Evolutionary conservation across 2,113 vertebrate genomes (phyloP), one percentile per base, ranked within the genome.

Genomic region (Columba janthina): DNA sequence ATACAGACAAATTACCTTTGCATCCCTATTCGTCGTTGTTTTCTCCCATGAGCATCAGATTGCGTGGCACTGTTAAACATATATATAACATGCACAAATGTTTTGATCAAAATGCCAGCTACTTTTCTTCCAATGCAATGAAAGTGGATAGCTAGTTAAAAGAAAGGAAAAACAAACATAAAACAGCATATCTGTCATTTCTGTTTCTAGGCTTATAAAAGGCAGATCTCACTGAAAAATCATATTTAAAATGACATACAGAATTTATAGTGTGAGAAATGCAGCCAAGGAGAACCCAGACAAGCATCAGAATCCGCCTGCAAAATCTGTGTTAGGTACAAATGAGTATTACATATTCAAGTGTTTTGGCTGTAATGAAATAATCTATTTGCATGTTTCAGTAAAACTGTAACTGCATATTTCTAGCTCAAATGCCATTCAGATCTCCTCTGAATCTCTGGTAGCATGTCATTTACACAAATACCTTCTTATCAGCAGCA

Each of bases 291-390:
- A 72, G 79, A 93, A 87, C 51, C 51, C 72, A 69, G 34, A 83
- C 57, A 84, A 77, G 67, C 76, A 58, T 75, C 71, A 80, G 88
- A 94, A 86, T 83, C 31, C 0, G 2, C 44, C 89, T 88, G 42
- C 17, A 79, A 88, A 86, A 74, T 71, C 91, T 91, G 20, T n/a
- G 67, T 32, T 78, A 66, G 79, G 65, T 90, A 34, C 60, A 86
- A 89, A 78, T 73, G 53, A 1, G 0, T 90, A n/a, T 85, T 80
- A 62, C n/a, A 3, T 86, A 90, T 81, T 90, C 73, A 61, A 78
- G 19, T 86, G 88, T 92, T 95, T 92, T 88, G 89, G 71, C 84
- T 89, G 67, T 72, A 94, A 78, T 72, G 89, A 96, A 94, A 64
- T 67, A 85, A 75, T 69, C 44, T 71, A 46, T 82, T 87, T 78